phyloP scores from a whole-genome alignment of 2,113 vertebrate genomes.

The Sarotherodon lohbergeri region DNA sequence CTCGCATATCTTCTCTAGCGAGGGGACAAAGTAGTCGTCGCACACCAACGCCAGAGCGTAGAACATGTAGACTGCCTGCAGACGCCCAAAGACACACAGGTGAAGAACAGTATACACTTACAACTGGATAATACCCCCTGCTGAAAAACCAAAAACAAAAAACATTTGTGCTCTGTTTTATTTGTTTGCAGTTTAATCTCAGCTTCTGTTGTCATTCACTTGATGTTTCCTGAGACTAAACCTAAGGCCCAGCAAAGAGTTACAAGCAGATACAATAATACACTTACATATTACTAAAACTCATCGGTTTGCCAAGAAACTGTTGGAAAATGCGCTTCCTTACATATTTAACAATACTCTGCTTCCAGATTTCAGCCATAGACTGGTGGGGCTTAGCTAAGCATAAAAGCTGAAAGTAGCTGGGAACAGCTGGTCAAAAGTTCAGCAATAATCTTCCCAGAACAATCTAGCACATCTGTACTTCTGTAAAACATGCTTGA shows the following conservation, averaged over 20 bases:
- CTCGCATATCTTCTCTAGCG: constrained; percentile 93
- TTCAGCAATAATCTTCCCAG: neutral
- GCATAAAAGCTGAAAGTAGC: neutral
- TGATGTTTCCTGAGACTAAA: neutral
- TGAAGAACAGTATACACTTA: neutral
- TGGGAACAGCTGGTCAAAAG: neutral
- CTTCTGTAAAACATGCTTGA: neutral
- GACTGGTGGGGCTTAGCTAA: neutral
- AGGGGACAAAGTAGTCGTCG: constrained; percentile 97
- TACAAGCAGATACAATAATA: neutral
- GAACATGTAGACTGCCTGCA: constrained; percentile 97
- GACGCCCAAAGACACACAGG: neutral
- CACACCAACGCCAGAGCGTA: constrained; percentile 94
- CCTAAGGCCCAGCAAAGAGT: neutral
- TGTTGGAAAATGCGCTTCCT: neutral
- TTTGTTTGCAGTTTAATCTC: neutral
- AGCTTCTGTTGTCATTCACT: neutral
- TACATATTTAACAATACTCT: neutral
- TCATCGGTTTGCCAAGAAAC: neutral
- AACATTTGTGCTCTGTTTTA: neutral
- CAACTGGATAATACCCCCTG: neutral
- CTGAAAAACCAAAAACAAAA: neutral
- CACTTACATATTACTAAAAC: neutral
- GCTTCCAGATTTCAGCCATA: neutral
- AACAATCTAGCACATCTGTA: neutral